Evolutionary conservation across 2,888 invertebrate species (phyloP), one percentile per base, ranked within the genome.

Genomic region (Mylabris sibirica): DNA sequence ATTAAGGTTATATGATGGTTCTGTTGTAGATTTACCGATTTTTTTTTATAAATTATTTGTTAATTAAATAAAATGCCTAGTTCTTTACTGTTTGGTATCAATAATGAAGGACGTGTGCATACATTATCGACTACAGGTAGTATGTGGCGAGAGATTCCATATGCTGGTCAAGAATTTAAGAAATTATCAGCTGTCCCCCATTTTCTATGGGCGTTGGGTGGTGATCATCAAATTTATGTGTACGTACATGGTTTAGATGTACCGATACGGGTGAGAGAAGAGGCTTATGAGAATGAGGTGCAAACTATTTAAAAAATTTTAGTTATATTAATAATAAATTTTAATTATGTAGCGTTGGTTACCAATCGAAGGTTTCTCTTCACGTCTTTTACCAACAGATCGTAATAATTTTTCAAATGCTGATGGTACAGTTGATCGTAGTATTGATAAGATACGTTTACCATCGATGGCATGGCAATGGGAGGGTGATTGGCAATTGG

Each of bases 391-490:
- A 44, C 97, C 96, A 12, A 96, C 96, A 20, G 97, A 97, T 83
- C 89, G 97, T 72, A 93, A 91, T 79, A 91, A 90, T 78, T 97
- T 93, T 87, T 97, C 96, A 14, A 93, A 91, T 76, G 90, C 89
- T 78, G 95, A 96, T 87, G 97, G 97, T 6, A 89, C 90, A 9
- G 88, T 90, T 41, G 93, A 94, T 78, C 88, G 95, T 68, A 90
- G 92, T 38, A 92, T 94, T 74, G 92, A 94, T 78, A 91, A 91
- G 82, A 94, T 97, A 70, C 88, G 93, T 72, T 85, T 97, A 60
- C 97, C 97, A 6, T 96, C 97, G 0, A 93, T 95, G 91, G 95
- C 96, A 17, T 98, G 97, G 97, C 93, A 95, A 80, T 98, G 97
- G 97, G 97, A 98, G 86, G 94, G 94, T 3, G 95, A 96, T 75